Conservation (phyloP, 2,113 vertebrate species). For the Tenrec ecaudatus region DNA sequence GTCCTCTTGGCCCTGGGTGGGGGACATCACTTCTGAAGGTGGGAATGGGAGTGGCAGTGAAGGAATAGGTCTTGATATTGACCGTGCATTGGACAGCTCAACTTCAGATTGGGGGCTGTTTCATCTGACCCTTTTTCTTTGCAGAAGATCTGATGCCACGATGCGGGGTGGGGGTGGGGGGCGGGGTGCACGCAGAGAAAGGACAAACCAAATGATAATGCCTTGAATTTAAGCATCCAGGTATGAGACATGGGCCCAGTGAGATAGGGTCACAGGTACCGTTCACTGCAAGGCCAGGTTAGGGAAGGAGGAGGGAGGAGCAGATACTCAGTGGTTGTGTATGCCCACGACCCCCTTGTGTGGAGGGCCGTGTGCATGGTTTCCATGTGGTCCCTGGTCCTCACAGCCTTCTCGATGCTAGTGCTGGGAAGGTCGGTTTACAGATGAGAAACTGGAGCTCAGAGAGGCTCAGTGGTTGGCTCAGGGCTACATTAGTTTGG, state of each 20-base stretch:
- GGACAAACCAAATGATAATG: not conserved
- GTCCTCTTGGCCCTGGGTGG: not conserved
- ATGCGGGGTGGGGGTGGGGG: not conserved
- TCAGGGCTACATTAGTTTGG: not conserved
- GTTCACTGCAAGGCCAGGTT: not conserved
- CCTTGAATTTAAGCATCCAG: not conserved
- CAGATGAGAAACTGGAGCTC: not conserved
- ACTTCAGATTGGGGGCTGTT: not conserved
- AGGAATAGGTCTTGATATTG: not conserved
- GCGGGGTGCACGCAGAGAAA: not conserved
- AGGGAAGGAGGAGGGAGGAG: not conserved
- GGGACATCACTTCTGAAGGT: not conserved
- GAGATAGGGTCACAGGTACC: not conserved
- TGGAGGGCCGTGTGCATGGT: not conserved
- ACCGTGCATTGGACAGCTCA: not conserved
- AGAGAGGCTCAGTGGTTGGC: not conserved
- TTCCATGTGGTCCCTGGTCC: not conserved
- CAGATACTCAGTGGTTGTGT: accelerated
- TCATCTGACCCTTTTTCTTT: not conserved
- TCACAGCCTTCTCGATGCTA: not conserved
- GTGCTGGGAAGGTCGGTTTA: not conserved
- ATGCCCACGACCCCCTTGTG: not conserved
- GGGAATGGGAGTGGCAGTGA: not conserved
- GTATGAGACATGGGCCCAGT: accelerated
- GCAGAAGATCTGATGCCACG: not conserved